Evolutionary conservation across 2,888 invertebrate genomes (phyloP).

Genomic region (Cantharis rufa): DNA sequence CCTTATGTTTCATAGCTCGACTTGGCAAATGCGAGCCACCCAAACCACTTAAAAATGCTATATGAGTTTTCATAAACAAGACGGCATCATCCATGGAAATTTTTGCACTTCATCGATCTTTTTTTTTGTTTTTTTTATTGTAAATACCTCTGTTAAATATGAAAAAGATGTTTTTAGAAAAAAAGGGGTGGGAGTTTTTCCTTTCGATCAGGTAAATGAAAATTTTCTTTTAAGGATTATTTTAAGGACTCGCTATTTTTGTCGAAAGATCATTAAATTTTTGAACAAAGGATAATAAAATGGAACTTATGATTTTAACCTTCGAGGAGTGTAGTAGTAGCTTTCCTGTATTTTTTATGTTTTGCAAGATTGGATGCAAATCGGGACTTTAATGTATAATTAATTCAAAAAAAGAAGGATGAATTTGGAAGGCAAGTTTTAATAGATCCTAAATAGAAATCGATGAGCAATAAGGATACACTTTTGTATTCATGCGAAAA

Average conservation of each 20-base stretch:
- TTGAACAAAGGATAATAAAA: background rate
- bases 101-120: background rate
- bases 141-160: no score
- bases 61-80: slow-evolving; percentile 27
- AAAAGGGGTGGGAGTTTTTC: no score
- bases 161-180: no score
- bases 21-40: slow-evolving; percentile 46
- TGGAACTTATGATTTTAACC: background rate
- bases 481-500: background rate
- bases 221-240: background rate
- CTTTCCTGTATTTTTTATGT: background rate
- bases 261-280: background rate
- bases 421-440: background rate
- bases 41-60: slow-evolving; percentile 32
- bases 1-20: slow-evolving; percentile 53
- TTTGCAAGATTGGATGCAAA: background rate
- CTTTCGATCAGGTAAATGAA: no score
- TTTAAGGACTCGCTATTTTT: background rate
- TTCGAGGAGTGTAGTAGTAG: background rate
- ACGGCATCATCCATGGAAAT: slow-evolving; percentile 17
- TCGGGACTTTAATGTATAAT: background rate
- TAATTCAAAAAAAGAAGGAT: background rate
- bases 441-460: background rate
- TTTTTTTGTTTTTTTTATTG: background rate
- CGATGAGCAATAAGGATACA: background rate